A percentile compares a stretch with the other conserved stretches of the same genome.
Conservation (phyloP, 1,140 invertebrate genomes). For the Bombus breviceps region DNA sequence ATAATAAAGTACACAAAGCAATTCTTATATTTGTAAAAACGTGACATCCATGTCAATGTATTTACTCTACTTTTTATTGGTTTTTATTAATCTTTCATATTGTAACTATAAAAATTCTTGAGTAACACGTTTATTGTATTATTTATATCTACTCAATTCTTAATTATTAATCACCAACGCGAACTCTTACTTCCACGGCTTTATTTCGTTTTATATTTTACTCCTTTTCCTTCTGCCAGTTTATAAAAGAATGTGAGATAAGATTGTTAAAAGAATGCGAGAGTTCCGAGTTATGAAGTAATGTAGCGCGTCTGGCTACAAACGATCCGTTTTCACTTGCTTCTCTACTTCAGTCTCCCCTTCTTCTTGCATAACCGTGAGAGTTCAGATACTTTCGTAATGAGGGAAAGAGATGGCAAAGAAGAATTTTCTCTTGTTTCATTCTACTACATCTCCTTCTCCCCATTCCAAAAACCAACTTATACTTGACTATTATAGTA, state of each 20-base stretch:
- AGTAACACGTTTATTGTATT: not conserved
- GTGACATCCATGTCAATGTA: too few relatives aligned
- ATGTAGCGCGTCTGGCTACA: constrained; percentile 13
- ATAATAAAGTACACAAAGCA: too few relatives aligned
- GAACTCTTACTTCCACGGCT: not conserved
- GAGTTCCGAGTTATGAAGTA: not conserved
- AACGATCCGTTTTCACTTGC: constrained; percentile 30
- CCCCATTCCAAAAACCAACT: too few relatives aligned
- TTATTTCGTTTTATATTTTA: not conserved
- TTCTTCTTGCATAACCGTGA: not conserved
- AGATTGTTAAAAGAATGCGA: not conserved
- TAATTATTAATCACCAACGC: not conserved
- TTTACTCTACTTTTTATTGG: too few relatives aligned
- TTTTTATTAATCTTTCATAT: not conserved
- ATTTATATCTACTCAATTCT: not conserved
- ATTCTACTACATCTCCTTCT: not conserved
- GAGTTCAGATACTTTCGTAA: constrained; percentile 15
- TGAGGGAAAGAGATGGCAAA: not conserved
- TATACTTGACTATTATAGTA: not conserved
- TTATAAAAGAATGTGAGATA: not conserved
- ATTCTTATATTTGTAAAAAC: not conserved
- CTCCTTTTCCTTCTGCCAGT: not conserved
- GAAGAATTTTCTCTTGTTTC: constrained; percentile 15
- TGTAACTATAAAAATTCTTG: too few relatives aligned
- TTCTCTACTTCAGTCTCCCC: not conserved